phyloP scores from a whole-genome alignment of 2,888 invertebrate genomes.

The Catotricha subobsoleta region DNA sequence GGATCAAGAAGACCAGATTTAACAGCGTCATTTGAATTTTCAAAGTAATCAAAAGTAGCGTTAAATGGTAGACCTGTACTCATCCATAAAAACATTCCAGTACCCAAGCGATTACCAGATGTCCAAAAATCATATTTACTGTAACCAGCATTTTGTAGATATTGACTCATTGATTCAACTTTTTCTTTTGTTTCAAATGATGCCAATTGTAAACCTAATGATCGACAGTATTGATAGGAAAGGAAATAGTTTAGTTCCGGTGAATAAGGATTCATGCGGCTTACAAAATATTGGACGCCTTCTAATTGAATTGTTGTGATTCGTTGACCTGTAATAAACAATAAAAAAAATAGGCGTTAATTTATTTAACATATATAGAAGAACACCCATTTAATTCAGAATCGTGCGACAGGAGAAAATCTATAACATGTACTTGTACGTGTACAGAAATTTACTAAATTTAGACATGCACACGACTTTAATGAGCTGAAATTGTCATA shows the following conservation, averaged over 20 bases:
- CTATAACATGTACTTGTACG: no score
- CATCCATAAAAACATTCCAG: constrained; percentile 81
- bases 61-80: constrained; percentile 75
- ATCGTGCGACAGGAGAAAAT: no score
- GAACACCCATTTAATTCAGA: no score
- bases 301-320: constrained; percentile 74
- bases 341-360: constrained; percentile 3
- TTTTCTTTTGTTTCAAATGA: constrained; percentile 78
- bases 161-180: constrained; percentile 66
- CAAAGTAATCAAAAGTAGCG: constrained; percentile 72
- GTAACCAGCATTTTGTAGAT: constrained; percentile 68
- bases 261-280: constrained; percentile 73
- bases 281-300: constrained; percentile 71
- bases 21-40: constrained; percentile 34
- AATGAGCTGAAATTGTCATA: no score
- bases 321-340: constrained; percentile 46
- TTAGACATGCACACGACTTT: no score
- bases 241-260: constrained; percentile 72
- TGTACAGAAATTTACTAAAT: no score
- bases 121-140: constrained; percentile 78
- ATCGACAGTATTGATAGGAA: constrained; percentile 76
- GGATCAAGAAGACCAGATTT: constrained; percentile 32
- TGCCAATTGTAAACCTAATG: constrained; percentile 64
- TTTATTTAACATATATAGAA: no score
- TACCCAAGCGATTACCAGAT: constrained; percentile 70